A percentile compares a stretch with the other conserved stretches of the same genome.
Conservation (phyloP, 2,113 vertebrate species). For the Campylomormyrus numenius region DNA sequence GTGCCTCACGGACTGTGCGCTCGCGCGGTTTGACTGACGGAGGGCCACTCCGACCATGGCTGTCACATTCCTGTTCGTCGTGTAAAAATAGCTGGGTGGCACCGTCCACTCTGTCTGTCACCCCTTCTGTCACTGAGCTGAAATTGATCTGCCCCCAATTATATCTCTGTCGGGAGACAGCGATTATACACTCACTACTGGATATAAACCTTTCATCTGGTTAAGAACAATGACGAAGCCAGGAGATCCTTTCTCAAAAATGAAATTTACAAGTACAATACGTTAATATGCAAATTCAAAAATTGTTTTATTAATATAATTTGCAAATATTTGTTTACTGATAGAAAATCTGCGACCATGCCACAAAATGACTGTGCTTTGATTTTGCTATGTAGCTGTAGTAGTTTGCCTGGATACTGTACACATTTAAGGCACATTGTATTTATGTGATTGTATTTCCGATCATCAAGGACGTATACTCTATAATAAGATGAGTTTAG, state of each 20-base stretch:
- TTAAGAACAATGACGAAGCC: neutral
- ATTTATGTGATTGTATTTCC: neutral
- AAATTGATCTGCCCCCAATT: neutral
- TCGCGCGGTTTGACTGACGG: constrained; percentile 25
- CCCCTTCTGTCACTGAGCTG: neutral
- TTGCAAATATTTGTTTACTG: neutral
- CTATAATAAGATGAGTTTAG: neutral
- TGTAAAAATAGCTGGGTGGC: constrained; percentile 36
- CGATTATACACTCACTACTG: neutral
- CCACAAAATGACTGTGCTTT: neutral
- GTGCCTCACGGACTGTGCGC: neutral
- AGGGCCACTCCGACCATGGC: constrained; percentile 42
- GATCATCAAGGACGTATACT: neutral
- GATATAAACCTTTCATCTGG: neutral
- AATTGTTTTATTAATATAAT: neutral
- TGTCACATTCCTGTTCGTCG: constrained; percentile 39
- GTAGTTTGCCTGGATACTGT: neutral
- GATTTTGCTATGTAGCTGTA: neutral
- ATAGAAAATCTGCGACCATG: neutral
- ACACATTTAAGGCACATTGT: neutral
- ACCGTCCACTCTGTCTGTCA: constrained; percentile 39
- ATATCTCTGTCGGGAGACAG: neutral
- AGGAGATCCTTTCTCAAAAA: neutral
- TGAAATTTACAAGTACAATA: neutral
- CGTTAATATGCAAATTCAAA: neutral